Evolutionary conservation across 1,140 invertebrate genomes (phyloP).

Genomic region (Ericerus pela): DNA sequence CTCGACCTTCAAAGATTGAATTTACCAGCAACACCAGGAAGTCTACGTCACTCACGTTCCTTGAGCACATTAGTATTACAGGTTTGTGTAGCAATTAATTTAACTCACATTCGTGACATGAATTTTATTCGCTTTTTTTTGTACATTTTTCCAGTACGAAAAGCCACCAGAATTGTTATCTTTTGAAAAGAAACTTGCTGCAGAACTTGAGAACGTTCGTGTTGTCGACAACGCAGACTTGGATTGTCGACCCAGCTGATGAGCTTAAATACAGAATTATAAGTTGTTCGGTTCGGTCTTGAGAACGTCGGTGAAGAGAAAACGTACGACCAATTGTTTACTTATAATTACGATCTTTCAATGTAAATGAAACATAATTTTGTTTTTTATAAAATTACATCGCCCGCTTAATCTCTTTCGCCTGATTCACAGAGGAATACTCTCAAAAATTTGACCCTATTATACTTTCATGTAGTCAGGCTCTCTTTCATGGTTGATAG

Average conservation of each 20-base stretch:
- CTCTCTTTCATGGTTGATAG: neutral
- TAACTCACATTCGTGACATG: neutral
- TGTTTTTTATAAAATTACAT: too few relatives aligned
- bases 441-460: too few relatives aligned
- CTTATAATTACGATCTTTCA: too few relatives aligned
- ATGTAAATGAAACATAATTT: too few relatives aligned
- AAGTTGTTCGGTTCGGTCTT: too few relatives aligned
- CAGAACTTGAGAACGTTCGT: slow-evolving; percentile 37
- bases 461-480: too few relatives aligned
- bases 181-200: slow-evolving; percentile 45
- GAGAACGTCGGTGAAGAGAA: too few relatives aligned
- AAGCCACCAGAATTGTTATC: slow-evolving; percentile 51
- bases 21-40: slow-evolving; percentile 41
- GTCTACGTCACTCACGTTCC: slow-evolving; percentile 49
- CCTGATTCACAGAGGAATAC: too few relatives aligned
- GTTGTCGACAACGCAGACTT: slow-evolving; percentile 37
- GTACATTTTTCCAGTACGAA: slow-evolving; percentile 44
- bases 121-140: neutral
- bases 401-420: too few relatives aligned
- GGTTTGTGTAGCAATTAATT: slow-evolving; percentile 34
- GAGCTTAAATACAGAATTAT: too few relatives aligned
- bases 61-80: slow-evolving; percentile 57
- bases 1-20: slow-evolving; percentile 53
- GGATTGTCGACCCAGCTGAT: slow-evolving; percentile 21
- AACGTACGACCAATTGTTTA: too few relatives aligned